Conservation (phyloP, 2,888 invertebrate genomes). For the Strigamia crassipes region DNA sequence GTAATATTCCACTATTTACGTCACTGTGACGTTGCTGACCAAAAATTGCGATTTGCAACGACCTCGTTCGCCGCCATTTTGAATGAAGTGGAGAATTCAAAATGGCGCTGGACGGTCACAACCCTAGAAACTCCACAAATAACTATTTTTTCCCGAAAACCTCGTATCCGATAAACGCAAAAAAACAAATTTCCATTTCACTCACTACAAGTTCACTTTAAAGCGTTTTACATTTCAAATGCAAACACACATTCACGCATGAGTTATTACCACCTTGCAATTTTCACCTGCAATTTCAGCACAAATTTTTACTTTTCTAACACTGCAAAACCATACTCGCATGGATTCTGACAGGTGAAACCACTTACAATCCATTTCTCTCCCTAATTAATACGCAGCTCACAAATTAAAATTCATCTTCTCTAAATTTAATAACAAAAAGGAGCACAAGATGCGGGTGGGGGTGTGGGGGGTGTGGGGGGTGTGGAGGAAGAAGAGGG, state of each 20-base stretch:
- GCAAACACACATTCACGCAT: conserved; percentile 10
- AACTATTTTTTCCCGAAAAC: no score
- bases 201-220: neutral
- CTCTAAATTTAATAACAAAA: conserved; percentile 6
- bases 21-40: no score
- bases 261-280: neutral
- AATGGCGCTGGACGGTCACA: no score
- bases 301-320: neutral
- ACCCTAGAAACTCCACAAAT: no score
- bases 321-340: neutral
- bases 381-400: neutral
- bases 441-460: neutral
- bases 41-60: no score
- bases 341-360: neutral
- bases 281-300: conserved; percentile 21
- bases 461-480: neutral
- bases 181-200: no score
- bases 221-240: neutral
- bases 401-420: conserved; percentile 7
- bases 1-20: no score
- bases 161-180: no score
- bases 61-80: no score
- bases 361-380: neutral
- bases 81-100: no score
- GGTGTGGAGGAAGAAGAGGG: neutral